These are phyloP conservation scores for Gari tellinella DNA, from an alignment of 2,888 invertebrate genomes.

Conservation along the genomic window DNA sequence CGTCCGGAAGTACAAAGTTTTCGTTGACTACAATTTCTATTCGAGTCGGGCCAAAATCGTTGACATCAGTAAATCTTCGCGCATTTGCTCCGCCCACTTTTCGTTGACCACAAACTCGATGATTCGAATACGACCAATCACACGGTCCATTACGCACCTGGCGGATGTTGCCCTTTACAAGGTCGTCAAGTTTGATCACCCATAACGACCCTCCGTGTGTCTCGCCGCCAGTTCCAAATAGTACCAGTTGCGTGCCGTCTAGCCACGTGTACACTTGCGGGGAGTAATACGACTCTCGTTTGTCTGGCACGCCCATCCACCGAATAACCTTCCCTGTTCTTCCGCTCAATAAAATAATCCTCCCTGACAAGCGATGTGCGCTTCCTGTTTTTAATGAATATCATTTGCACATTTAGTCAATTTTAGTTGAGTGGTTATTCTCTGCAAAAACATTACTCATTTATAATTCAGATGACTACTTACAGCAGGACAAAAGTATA, in stretches of 20 bases:
- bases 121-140: too few relatives aligned
- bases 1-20: too few relatives aligned
- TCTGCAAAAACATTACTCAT: too few relatives aligned
- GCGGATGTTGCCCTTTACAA: constrained; percentile 82
- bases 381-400: constrained; percentile 79
- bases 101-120: too few relatives aligned
- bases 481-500: too few relatives aligned
- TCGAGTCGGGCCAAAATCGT: too few relatives aligned
- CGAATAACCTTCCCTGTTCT: constrained; percentile 88
- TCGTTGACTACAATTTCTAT: too few relatives aligned
- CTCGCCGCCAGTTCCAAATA: constrained; percentile 91
- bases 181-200: constrained; percentile 87
- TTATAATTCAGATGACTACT: too few relatives aligned
- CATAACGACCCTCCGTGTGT: constrained; percentile 90
- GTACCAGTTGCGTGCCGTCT: constrained; percentile 86
- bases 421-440: too few relatives aligned
- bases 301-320: constrained; percentile 87
- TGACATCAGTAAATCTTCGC: too few relatives aligned
- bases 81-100: too few relatives aligned
- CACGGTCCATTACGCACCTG: constrained; percentile 80
- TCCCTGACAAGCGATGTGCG: constrained; percentile 86
- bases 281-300: constrained; percentile 90
- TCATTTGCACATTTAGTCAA: too few relatives aligned
- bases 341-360: constrained; percentile 90
- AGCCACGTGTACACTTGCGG: constrained; percentile 86